Base-by-base conservation (phyloP, 2,888 invertebrate genomes). In the Epistrophe eligans region DNA sequence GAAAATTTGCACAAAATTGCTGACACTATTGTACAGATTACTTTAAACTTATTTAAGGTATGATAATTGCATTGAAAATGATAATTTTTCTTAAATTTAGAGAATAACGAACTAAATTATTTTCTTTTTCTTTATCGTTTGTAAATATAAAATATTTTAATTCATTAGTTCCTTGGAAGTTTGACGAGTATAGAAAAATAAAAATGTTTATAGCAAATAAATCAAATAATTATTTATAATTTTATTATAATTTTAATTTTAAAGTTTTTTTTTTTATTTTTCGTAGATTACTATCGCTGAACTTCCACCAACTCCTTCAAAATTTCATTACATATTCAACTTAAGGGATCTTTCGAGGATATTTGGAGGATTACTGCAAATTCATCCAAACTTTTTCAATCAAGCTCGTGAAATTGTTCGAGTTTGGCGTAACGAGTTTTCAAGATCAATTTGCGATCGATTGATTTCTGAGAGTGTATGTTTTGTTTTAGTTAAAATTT, bases 311-410 rank as follows among this genome's bases (percentile, higher is more conserved):
- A 98, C 98, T 0, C 98, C 98, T 0, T 96, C 96, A 7, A 98
- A 97, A 93, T 98, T 98, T 93, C 98, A 98, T 93, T 98, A 98
- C 93, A 97, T 98, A 89, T 98, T 98, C 94, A 98, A 98, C 93
- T 95, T 98, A 92, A 95, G 98, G 60, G 98, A 98, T 93, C 93
- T 98, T 89, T 98, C 98, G 0, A 95, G 98, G 77, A 95, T 98
- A 84, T 96, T 95, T 89, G 96, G 96, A 15, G 98, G 98, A 0
- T 92, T 98, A 91, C 95, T 96, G 76, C 95, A 96, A 84, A 97
- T 97, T 11, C 95, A 95, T 52, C 95, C 97, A 0, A 94, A 94
- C 88, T 94, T 95, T 90, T 97, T 96, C 92, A 94, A 94, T 70
- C 95, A 94, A 74, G 93, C 94, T 24, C 95, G 95, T 17, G 95